Evolutionary conservation across 2,797 vertebrate genomes (phyloP), one percentile per base, ranked within the genome.

Genomic region (Epinephelus malabaricus): DNA sequence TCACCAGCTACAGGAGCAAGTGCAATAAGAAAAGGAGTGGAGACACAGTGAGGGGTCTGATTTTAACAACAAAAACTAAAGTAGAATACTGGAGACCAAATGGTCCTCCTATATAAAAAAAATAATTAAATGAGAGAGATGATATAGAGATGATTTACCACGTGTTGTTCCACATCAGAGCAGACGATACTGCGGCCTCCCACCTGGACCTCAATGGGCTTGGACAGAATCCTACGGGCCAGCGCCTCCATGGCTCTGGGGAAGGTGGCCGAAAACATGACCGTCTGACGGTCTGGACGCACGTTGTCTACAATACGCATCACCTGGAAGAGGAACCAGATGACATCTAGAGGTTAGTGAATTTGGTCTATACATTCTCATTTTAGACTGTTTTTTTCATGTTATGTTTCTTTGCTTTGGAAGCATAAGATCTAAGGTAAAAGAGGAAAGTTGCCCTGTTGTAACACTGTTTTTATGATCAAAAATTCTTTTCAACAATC

Each of bases 201-300:
- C 40, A 99, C 98, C 92, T 97, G 98, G 73, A 99, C 97, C 93
- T 99, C 98, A 3, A 99, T 93, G 10, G 98, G 98, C 82, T 99
- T 99, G 53, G 92, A 93, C 12, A 99, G 93, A 91, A 99, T 99
- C 83, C 98, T 96, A 13, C 98, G 96, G 73, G 98, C 98, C 92
- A 99, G 93, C 1, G 98, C 98, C 92, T 99, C 98, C 98, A 99
- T 99, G 67, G 98, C 97, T 94, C 98, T 95, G 73, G 98, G 98
- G 51, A 99, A 99, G 51, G 98, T 99, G 78, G 98, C 98, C 0
- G 98, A 99, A 93, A 99, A 99, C 98, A 99, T 99, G 89, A 99
- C 98, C 0, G 98, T 99, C 95, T 99, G 98, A 11, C 98, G 97
- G 85, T 99, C 98, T 4, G 98, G 98, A 65, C 98, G 95, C 54